Evolutionary conservation across 2,797 vertebrate species (phyloP).

Genomic region (Otolemur crassicaudatus): DNA sequence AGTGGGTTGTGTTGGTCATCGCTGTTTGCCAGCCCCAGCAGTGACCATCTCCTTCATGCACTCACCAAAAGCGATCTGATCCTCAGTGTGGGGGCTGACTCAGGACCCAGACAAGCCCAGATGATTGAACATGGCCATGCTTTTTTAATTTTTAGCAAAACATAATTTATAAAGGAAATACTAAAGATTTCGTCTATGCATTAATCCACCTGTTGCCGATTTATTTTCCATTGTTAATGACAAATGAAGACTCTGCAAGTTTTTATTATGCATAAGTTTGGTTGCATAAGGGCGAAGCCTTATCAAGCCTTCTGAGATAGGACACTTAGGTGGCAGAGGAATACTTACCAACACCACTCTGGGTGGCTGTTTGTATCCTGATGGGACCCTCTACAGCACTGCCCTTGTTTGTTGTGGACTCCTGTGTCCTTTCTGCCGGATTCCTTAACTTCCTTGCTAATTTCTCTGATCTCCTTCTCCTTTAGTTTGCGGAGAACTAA

Average conservation of each 20-base stretch:
- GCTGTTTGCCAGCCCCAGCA: not conserved
- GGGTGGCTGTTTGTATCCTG: not conserved
- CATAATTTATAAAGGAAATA: not conserved
- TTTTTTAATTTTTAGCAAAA: slow-evolving; percentile 42
- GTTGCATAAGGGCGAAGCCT: not conserved
- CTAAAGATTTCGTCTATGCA: not conserved
- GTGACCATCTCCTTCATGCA: not conserved
- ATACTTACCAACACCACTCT: not conserved
- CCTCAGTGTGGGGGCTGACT: fast-evolving
- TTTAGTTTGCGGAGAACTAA: not conserved
- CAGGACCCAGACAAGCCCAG: not conserved
- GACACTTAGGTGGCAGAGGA: no score
- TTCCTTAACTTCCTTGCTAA: not conserved
- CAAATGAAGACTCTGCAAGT: not conserved
- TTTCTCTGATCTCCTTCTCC: not conserved
- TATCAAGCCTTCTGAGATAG: not conserved
- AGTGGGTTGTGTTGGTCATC: not conserved
- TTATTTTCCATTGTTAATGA: slow-evolving; percentile 26
- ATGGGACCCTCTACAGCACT: fast-evolving
- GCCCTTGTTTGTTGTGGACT: not conserved
- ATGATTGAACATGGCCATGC: not conserved
- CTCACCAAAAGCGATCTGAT: fast-evolving
- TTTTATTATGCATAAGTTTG: not conserved
- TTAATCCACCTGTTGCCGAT: not conserved
- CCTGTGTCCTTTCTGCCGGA: not conserved